Evolutionary conservation across 2,113 vertebrate genomes (phyloP).

Genomic region (Bufo bufo): DNA sequence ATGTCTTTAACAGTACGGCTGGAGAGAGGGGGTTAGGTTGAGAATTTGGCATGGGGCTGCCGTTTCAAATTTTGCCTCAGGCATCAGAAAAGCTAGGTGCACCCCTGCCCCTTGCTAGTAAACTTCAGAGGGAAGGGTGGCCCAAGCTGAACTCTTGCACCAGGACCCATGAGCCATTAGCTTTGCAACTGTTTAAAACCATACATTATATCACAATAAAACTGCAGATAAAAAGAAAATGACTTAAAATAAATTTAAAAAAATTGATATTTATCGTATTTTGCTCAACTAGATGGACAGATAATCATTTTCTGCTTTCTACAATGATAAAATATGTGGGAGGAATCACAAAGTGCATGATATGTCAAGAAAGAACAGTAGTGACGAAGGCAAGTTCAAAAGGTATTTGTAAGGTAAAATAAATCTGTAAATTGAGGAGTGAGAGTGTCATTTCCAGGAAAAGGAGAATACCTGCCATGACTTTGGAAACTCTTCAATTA

Average conservation of each 20-base stretch:
- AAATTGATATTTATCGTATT: background rate
- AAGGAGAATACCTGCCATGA: slow-evolving; percentile 46
- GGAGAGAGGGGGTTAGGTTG: too few relatives aligned
- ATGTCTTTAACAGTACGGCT: too few relatives aligned
- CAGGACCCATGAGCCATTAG: too few relatives aligned
- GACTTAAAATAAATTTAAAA: background rate
- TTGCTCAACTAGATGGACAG: background rate
- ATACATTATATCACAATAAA: too few relatives aligned
- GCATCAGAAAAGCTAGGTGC: too few relatives aligned
- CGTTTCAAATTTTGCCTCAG: too few relatives aligned
- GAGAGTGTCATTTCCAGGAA: slow-evolving; percentile 49
- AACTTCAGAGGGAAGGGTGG: too few relatives aligned
- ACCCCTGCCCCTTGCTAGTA: too few relatives aligned
- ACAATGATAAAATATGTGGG: background rate
- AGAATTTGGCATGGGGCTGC: too few relatives aligned
- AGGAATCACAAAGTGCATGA: slow-evolving; percentile 20
- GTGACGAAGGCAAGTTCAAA: slow-evolving; percentile 21
- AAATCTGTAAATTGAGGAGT: slow-evolving; percentile 49
- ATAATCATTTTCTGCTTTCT: background rate
- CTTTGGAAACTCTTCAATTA: slow-evolving; percentile 43
- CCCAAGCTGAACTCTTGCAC: too few relatives aligned
- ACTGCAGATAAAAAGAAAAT: background rate
- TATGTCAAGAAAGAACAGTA: background rate
- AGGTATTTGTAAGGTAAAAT: slow-evolving; percentile 23
- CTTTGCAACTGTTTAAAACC: too few relatives aligned